Percentiles rank a stretch among this genome's conserved stretches.
These are phyloP conservation scores for Zosterops japonicus DNA, from an alignment of 2,113 vertebrate genomes.

Conservation along the genomic window DNA sequence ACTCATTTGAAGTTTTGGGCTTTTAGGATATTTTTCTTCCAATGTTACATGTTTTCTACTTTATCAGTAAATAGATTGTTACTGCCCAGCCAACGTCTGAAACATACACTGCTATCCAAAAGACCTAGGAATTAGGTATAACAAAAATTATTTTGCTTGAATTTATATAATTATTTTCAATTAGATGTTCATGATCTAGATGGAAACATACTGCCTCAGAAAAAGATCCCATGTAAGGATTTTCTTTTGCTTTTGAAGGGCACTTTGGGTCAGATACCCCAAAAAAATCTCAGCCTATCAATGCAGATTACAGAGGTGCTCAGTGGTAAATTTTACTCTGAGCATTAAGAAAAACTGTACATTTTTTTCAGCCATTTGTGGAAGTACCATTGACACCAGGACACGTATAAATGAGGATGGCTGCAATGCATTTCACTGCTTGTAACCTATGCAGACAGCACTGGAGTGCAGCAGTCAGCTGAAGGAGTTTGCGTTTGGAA, in stretches of 20 bases:
- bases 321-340: background rate
- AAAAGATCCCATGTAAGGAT: fast-evolving
- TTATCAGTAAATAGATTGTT: background rate
- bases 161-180: background rate
- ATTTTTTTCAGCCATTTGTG: background rate
- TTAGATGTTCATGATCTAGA: background rate
- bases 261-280: background rate
- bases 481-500: background rate
- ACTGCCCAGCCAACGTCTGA: background rate
- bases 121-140: background rate
- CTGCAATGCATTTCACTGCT: background rate
- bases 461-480: conserved; percentile 36
- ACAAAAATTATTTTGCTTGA: background rate
- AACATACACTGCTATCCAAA: background rate
- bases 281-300: background rate
- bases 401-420: background rate
- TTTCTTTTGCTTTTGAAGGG: background rate
- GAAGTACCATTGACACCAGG: background rate
- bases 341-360: background rate
- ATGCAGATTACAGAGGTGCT: background rate
- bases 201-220: background rate
- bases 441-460: background rate
- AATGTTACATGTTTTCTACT: background rate
- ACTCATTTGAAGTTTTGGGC: background rate
- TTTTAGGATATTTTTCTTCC: background rate